phyloP scores from a whole-genome alignment of 2,113 vertebrate genomes.

The Charina bottae region DNA sequence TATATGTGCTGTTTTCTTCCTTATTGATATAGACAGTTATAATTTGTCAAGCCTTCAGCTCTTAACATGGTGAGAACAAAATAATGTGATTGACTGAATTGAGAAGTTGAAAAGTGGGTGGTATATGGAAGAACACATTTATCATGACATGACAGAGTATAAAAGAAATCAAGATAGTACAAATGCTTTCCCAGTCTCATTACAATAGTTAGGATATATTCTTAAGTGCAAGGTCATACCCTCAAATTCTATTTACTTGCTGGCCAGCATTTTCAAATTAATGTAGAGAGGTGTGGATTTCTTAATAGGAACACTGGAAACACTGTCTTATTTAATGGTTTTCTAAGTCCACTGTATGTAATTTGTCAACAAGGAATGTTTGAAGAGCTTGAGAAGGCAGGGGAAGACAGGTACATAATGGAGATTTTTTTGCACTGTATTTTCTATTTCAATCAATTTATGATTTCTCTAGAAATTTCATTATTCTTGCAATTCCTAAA shows the following conservation, averaged over 20 bases:
- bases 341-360: neutral
- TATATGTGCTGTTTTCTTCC: neutral
- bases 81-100: slow-evolving; percentile 6
- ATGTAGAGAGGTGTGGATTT: neutral
- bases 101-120: neutral
- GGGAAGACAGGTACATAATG: too few relatives aligned
- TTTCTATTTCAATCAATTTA: too few relatives aligned
- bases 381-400: too few relatives aligned
- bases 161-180: neutral
- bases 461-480: too few relatives aligned
- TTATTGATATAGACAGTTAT: neutral
- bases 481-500: too few relatives aligned
- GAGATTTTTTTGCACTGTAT: too few relatives aligned
- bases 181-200: neutral
- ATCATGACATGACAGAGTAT: neutral
- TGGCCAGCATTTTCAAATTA: neutral
- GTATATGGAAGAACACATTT: neutral
- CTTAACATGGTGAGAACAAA: slow-evolving; percentile 18
- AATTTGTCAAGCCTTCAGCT: slow-evolving; percentile 11
- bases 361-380: too few relatives aligned
- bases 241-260: neutral
- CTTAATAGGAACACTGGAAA: neutral
- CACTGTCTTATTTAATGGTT: neutral
- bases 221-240: neutral
- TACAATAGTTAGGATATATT: slow-evolving; percentile 13